These are phyloP conservation scores for Stictocephala bisonia DNA, from an alignment of 2,888 invertebrate genomes.

Conservation along the genomic window DNA sequence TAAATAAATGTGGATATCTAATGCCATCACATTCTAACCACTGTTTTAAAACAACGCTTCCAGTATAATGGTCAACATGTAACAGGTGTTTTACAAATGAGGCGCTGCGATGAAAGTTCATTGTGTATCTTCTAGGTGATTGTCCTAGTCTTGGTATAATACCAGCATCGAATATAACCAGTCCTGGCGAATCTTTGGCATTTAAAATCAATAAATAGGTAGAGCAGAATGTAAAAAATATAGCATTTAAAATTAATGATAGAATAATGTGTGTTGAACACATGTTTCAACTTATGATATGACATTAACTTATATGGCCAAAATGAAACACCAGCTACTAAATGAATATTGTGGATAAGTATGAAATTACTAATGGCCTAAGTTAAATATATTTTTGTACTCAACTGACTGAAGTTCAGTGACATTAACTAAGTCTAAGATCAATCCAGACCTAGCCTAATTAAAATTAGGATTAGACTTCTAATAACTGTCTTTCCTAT, in stretches of 20 bases:
- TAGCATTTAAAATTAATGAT: slow-evolving; percentile 16
- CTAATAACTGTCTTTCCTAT: no score
- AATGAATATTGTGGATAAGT: no score
- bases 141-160: slow-evolving; percentile 43
- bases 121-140: slow-evolving; percentile 73
- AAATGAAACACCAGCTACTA: no score
- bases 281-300: no score
- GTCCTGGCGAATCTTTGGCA: slow-evolving; percentile 55
- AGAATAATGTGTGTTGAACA: no score
- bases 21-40: slow-evolving; percentile 82
- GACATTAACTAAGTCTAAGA: no score
- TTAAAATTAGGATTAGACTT: no score
- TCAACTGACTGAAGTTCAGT: no score
- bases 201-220: slow-evolving; percentile 50
- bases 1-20: slow-evolving; percentile 86
- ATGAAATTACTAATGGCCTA: no score
- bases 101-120: slow-evolving; percentile 84
- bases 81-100: slow-evolving; percentile 84
- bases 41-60: slow-evolving; percentile 79
- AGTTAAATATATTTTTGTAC: no score
- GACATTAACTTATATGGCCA: no score
- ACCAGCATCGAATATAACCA: slow-evolving; percentile 56
- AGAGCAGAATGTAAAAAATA: slow-evolving; percentile 34
- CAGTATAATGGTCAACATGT: slow-evolving; percentile 78
- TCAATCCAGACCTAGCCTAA: no score